Percentiles rank a stretch among this genome's conserved stretches.
phyloP scores from a whole-genome alignment of 2,113 vertebrate species.

The Etheostoma spectabile region DNA sequence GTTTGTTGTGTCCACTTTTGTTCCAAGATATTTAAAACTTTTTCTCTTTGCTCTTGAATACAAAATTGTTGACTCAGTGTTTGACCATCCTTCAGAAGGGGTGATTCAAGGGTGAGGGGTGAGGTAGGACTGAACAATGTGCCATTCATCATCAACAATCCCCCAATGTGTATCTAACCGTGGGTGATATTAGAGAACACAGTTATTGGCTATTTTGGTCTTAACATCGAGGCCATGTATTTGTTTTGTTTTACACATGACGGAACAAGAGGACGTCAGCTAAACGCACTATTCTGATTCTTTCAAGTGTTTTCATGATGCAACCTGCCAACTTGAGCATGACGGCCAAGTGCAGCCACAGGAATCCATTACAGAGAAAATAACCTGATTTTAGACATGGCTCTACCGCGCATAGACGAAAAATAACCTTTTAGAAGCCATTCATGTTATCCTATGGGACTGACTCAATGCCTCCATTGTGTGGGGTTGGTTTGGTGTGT shows the following conservation, averaged over 20 bases:
- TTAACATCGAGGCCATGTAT: slow-evolving; percentile 23
- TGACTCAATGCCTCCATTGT: slow-evolving; percentile 45
- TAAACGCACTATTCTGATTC: slow-evolving; percentile 40
- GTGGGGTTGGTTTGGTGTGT: too few relatives aligned
- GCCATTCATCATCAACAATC: slow-evolving; percentile 35
- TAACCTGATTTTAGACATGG: slow-evolving; percentile 60
- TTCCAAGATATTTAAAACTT: neutral
- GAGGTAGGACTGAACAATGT: slow-evolving; percentile 30
- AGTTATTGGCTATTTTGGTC: slow-evolving; percentile 25
- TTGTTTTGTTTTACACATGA: slow-evolving; percentile 71
- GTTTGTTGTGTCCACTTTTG: neutral
- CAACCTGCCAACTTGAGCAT: slow-evolving; percentile 53
- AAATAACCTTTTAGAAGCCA: slow-evolving; percentile 62
- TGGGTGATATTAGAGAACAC: slow-evolving; percentile 18
- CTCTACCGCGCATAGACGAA: slow-evolving; percentile 48
- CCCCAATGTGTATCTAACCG: slow-evolving; percentile 18
- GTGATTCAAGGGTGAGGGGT: slow-evolving; percentile 28
- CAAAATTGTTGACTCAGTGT: slow-evolving; percentile 19
- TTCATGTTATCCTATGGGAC: slow-evolving; percentile 60
- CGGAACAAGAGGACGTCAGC: slow-evolving; percentile 41
- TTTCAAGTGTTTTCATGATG: slow-evolving; percentile 61
- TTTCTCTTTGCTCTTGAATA: slow-evolving; percentile 12
- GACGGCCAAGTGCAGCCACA: slow-evolving; percentile 68
- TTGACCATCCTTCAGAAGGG: slow-evolving; percentile 13
- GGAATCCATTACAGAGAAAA: slow-evolving; percentile 65